Conservation (phyloP, 2,797 vertebrate genomes). For the Pangasius krempfi region DNA sequence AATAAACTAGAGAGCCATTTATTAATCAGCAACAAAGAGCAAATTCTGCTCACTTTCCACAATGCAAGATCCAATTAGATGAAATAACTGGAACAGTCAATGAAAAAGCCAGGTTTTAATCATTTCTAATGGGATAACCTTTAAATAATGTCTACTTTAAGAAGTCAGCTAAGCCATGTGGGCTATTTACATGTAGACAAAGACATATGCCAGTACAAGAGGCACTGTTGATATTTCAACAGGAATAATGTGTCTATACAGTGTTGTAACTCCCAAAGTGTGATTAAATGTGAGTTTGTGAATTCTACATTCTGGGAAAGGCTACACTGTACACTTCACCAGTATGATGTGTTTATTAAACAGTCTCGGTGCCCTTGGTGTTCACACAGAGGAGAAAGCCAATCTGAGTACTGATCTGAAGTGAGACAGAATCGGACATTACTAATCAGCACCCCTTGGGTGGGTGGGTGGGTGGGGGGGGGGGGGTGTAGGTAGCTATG, state of each 20-base stretch:
- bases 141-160: neutral
- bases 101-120: neutral
- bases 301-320: constrained; percentile 17
- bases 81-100: neutral
- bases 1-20: neutral
- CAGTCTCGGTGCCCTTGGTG: constrained; percentile 20
- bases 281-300: constrained; percentile 13
- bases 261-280: neutral
- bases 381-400: neutral
- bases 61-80: neutral
- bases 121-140: constrained; percentile 19
- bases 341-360: constrained; percentile 29
- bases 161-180: neutral
- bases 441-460: neutral
- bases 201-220: neutral
- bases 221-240: constrained; percentile 17
- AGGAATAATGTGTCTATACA: constrained; percentile 11
- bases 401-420: neutral
- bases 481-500: no score
- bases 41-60: neutral
- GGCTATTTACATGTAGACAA: constrained; percentile 44
- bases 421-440: neutral
- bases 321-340: neutral
- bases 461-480: no score
- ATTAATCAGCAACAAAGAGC: neutral